Percentiles rank a stretch among this genome's conserved stretches.
Conservation (phyloP, 2,888 invertebrate genomes). For the Torymus texanus region DNA sequence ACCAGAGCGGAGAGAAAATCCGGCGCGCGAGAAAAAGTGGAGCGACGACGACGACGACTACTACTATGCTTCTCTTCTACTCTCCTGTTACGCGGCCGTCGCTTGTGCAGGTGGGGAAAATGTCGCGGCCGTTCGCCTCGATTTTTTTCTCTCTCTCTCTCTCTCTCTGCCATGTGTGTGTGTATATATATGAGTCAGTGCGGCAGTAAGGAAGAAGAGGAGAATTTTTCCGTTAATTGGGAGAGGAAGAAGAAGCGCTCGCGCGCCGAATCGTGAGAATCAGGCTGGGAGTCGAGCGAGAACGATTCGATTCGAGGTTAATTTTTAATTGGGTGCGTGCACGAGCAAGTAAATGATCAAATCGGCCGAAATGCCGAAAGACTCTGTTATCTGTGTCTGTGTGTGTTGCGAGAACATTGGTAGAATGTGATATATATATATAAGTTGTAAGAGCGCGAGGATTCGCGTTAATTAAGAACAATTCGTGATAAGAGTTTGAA, state of each 20-base stretch:
- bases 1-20: slow-evolving; percentile 62
- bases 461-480: too few relatives aligned
- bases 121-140: slow-evolving; percentile 45
- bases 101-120: slow-evolving; percentile 34
- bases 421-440: too few relatives aligned
- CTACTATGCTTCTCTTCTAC: slow-evolving; percentile 1
- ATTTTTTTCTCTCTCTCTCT: slow-evolving; percentile 14
- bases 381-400: too few relatives aligned
- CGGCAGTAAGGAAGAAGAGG: not conserved
- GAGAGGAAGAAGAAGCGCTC: not conserved
- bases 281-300: slow-evolving; percentile 64
- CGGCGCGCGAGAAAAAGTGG: slow-evolving; percentile 66
- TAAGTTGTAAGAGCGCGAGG: too few relatives aligned
- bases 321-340: slow-evolving; percentile 42
- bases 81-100: slow-evolving; percentile 31
- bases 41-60: slow-evolving; percentile 60
- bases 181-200: too few relatives aligned
- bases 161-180: too few relatives aligned
- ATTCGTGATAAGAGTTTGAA: too few relatives aligned
- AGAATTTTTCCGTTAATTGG: slow-evolving; percentile 36
- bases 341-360: slow-evolving; percentile 30
- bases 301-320: slow-evolving; percentile 58
- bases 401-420: too few relatives aligned
- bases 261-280: slow-evolving; percentile 67
- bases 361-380: slow-evolving; percentile 16